These are phyloP conservation scores for Oligia strigilis DNA, from an alignment of 2,888 invertebrate genomes.

Conservation along the genomic window DNA sequence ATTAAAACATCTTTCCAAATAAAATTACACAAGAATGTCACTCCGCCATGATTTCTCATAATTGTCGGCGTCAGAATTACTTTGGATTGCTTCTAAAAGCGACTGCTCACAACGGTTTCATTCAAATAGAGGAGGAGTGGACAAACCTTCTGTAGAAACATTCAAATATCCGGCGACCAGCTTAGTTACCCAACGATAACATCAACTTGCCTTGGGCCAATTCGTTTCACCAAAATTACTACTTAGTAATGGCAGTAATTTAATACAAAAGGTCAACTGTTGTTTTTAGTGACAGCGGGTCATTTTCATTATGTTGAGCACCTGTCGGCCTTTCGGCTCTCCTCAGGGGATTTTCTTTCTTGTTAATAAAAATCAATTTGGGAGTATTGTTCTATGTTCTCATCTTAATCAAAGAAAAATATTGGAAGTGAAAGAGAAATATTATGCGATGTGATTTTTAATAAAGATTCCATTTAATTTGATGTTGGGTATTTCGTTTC, in stretches of 20 bases:
- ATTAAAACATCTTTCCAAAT: background rate
- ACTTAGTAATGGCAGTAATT: conserved; percentile 72
- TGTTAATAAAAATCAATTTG: conserved; percentile 63
- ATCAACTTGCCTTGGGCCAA: conserved; percentile 64
- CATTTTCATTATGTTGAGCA: conserved; percentile 71
- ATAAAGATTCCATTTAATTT: conserved; percentile 51
- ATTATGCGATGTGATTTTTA: conserved; percentile 39
- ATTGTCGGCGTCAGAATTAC: conserved; percentile 28
- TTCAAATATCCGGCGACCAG: conserved; percentile 59
- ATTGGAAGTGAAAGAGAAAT: conserved; percentile 50
- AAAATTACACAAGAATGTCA: conserved; percentile 38
- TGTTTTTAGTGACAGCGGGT: conserved; percentile 70
- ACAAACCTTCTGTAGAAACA: conserved; percentile 62
- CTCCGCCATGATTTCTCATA: conserved; percentile 31
- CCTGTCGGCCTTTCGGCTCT: conserved; percentile 49
- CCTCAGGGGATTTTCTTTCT: conserved; percentile 33
- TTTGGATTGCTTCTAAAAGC: conserved; percentile 53
- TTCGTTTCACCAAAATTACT: conserved; percentile 71
- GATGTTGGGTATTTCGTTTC: conserved; percentile 7
- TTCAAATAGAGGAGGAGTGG: conserved; percentile 40
- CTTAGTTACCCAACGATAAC: conserved; percentile 61
- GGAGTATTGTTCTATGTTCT: conserved; percentile 50
- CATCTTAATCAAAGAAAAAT: conserved; percentile 64
- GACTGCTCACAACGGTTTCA: conserved; percentile 31
- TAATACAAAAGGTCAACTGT: conserved; percentile 73